Evolutionary conservation across 2,113 vertebrate species (phyloP).

Genomic region (Silurus glanis): DNA sequence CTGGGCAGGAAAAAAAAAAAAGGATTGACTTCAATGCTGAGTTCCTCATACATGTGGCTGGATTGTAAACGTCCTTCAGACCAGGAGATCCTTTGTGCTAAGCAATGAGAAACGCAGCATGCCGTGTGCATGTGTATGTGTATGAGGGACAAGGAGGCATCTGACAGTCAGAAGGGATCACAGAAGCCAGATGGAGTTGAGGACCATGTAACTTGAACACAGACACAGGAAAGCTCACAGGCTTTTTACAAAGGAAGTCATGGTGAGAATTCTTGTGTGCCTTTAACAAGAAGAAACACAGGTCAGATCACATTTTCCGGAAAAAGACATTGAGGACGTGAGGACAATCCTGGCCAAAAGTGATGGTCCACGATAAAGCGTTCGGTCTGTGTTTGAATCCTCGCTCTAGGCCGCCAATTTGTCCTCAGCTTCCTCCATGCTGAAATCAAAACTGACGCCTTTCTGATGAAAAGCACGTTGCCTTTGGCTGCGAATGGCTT

Average conservation of each 20-base stretch:
- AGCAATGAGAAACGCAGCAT: conserved; percentile 60
- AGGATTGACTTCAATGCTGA: conserved; percentile 46
- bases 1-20: conserved; percentile 27
- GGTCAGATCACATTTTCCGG: not conserved
- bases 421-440: conserved; percentile 54
- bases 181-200: conserved; percentile 51
- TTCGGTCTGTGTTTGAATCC: conserved; percentile 9
- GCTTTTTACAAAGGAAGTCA: not conserved
- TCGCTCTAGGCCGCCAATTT: conserved; percentile 44
- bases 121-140: conserved; percentile 31
- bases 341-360: not conserved
- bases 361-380: not conserved
- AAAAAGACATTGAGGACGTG: not conserved
- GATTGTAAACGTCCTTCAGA: conserved; percentile 62
- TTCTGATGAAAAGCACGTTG: conserved; percentile 70
- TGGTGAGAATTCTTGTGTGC: not conserved
- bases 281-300: not conserved
- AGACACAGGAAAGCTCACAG: conserved; percentile 36
- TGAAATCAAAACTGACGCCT: conserved; percentile 51
- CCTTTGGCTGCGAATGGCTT: conserved; percentile 56
- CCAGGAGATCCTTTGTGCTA: conserved; percentile 56
- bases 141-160: conserved; percentile 56
- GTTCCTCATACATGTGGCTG: conserved; percentile 65
- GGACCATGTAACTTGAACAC: conserved; percentile 33
- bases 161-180: conserved; percentile 64